These are phyloP conservation scores for Corynorhinus townsendii DNA, from an alignment of 2,113 vertebrate genomes.

Conservation along the genomic window DNA sequence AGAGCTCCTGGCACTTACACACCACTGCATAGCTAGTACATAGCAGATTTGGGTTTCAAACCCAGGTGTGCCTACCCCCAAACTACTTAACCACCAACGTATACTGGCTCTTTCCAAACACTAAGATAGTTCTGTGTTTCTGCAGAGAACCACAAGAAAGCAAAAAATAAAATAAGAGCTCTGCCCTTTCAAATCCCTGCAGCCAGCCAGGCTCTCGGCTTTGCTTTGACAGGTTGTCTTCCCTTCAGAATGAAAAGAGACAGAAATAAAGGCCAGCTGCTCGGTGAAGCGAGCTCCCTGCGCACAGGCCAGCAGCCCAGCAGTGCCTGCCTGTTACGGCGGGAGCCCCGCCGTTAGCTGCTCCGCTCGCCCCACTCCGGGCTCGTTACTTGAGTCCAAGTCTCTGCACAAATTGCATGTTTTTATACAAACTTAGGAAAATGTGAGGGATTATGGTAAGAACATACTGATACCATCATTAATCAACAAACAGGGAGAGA, in stretches of 20 bases:
- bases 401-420: background rate
- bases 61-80: background rate
- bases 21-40: background rate
- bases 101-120: background rate
- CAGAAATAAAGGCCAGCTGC: slow-evolving; percentile 58
- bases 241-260: slow-evolving; percentile 32
- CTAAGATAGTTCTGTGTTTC: background rate
- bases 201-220: slow-evolving; percentile 9
- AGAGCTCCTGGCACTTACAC: background rate
- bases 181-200: slow-evolving; percentile 45
- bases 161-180: background rate
- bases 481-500: background rate
- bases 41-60: background rate
- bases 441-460: background rate
- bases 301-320: rapidly evolving
- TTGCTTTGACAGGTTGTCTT: slow-evolving; percentile 68
- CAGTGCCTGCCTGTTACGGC: background rate
- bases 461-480: background rate
- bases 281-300: background rate
- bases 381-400: background rate
- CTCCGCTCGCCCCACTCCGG: background rate
- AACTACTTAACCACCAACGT: background rate
- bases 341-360: background rate
- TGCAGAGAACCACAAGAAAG: slow-evolving; percentile 2
- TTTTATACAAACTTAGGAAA: background rate